Evolutionary conservation across 1,140 invertebrate species (phyloP).

Genomic region (Heterodera carotae): DNA sequence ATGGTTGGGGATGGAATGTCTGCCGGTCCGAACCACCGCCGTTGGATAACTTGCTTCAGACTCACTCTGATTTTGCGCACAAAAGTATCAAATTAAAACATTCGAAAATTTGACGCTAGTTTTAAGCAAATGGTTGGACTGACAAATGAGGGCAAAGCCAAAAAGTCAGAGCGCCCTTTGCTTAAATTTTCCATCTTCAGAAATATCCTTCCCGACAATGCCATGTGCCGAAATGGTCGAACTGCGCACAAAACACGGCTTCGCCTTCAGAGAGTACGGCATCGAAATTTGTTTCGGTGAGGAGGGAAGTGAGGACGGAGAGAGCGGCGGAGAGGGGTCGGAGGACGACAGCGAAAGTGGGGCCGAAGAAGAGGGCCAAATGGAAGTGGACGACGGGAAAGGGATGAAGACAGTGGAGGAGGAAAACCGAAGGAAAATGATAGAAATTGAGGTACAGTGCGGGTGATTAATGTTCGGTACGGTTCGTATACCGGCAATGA

Average conservation of each 20-base stretch:
- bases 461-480: too few relatives aligned
- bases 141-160: too few relatives aligned
- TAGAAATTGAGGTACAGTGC: constrained; percentile 15
- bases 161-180: too few relatives aligned
- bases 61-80: too few relatives aligned
- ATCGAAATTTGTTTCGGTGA: constrained; percentile 46
- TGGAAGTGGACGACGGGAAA: constrained; percentile 20
- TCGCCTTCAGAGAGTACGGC: constrained; percentile 55
- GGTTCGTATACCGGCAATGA: too few relatives aligned
- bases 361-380: constrained; percentile 22
- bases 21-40: too few relatives aligned
- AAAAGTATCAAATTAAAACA: too few relatives aligned
- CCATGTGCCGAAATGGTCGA: constrained; percentile 12
- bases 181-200: too few relatives aligned
- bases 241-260: constrained; percentile 39
- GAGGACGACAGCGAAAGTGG: constrained; percentile 65
- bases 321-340: constrained; percentile 65
- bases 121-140: too few relatives aligned
- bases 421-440: constrained; percentile 13
- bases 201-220: constrained; percentile 16
- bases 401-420: constrained; percentile 5
- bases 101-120: too few relatives aligned
- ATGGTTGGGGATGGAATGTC: too few relatives aligned
- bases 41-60: too few relatives aligned
- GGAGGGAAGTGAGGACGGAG: constrained; percentile 57